Evolutionary conservation across 2,888 invertebrate species (phyloP), one percentile per base, ranked within the genome.

Genomic region (Drosophila differens): DNA sequence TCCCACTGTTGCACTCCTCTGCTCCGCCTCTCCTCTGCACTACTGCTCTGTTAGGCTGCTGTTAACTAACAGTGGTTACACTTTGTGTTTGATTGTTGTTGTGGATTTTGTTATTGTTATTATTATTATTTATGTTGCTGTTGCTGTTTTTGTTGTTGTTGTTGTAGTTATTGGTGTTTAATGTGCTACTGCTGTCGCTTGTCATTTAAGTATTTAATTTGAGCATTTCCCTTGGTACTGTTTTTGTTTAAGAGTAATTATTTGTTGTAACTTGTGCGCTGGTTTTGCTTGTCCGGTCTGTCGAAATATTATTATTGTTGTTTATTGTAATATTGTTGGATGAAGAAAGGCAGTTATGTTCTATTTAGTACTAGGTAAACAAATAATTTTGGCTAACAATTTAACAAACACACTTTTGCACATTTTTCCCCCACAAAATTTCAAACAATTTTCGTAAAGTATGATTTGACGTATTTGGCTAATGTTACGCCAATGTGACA

Each of bases 351-450:
- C 71, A 84, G 80, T 79, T 76, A 84, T 64, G 82, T 70, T 82
- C 82, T 87, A 82, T 76, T 72, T 79, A 82, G 70, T 80, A 81
- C 68, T 88, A 80, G 57, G 81, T 80, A 87, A 89, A 85, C 83
- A 88, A 88, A 80, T 89, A 88, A 85, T 90, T 85, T 85, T 85
- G 90, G 90, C 89, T 90, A 85, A 85, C 85, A 85, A 83, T 90
- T 90, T 83, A 83, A 85, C 85, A 85, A 88, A 83, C 83, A 90
- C 90, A 88, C 89, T 77, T 76, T 89, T 87, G 83, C 85, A 87
- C 90, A 89, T 89, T 82, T 83, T 89, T 64, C 80, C 85, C 82
- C 70, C 76, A 71, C 39, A 58, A 76, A 65, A 78, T 66, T 82
- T 78, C 30, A 51, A 64, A 65, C 65, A 71, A 71, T 54, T 75